Evolutionary conservation across 2,113 vertebrate species (phyloP).

Genomic region (Phalacrocorax aristotelis): DNA sequence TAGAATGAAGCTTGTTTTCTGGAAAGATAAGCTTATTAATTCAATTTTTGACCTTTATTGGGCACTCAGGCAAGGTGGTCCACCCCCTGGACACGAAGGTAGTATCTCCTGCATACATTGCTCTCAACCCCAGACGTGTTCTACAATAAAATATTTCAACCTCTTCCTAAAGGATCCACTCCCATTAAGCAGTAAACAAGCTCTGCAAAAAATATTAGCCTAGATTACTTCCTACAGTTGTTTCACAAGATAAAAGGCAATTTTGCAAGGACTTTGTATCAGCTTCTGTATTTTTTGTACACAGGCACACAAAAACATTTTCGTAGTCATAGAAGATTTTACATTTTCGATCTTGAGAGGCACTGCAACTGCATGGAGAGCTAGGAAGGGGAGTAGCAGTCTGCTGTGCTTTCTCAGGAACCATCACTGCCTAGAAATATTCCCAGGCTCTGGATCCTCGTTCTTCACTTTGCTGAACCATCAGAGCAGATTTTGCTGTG

Average conservation of each 20-base stretch:
- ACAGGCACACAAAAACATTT: not conserved
- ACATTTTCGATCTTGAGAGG: not conserved
- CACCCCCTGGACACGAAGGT: not conserved
- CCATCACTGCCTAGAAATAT: accelerated
- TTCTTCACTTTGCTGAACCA: not conserved
- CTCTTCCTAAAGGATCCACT: not conserved
- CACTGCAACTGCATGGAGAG: not conserved
- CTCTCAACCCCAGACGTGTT: not conserved
- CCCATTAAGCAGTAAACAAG: not conserved
- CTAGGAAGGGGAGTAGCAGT: not conserved
- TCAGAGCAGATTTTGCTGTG: not conserved
- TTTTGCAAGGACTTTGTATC: not conserved
- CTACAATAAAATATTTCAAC: not conserved
- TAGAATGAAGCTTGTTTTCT: slow-evolving; percentile 58
- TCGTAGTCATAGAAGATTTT: not conserved
- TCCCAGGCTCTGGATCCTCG: not conserved
- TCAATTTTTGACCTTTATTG: slow-evolving; percentile 54
- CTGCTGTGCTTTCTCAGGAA: not conserved
- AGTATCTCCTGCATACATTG: not conserved
- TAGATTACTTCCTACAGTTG: not conserved
- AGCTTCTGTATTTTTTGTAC: not conserved
- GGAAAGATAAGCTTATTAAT: slow-evolving; percentile 61
- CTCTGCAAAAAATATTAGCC: not conserved
- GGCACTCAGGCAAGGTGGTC: slow-evolving; percentile 18
- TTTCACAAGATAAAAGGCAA: not conserved